phyloP scores from a whole-genome alignment of 2,113 vertebrate species.

The Thunnus maccoyii region DNA sequence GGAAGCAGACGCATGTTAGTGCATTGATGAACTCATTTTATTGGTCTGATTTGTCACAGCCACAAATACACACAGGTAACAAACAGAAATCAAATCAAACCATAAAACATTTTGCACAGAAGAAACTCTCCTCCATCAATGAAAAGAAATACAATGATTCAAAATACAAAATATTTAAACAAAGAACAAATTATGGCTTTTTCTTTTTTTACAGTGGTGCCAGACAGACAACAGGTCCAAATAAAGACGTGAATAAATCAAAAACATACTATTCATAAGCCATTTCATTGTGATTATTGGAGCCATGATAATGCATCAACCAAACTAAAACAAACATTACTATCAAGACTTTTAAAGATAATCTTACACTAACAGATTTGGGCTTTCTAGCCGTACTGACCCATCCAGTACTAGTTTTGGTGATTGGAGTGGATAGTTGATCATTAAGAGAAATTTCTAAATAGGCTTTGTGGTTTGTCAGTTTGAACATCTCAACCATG shows the following conservation, averaged over 20 bases:
- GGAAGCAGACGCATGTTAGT: background rate
- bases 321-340: background rate
- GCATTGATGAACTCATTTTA: slow-evolving; percentile 32
- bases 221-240: slow-evolving; percentile 21
- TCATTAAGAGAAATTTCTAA: too few species aligned
- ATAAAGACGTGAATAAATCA: background rate
- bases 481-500: background rate
- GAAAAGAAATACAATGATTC: slow-evolving; percentile 15
- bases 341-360: background rate
- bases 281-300: background rate
- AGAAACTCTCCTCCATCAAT: background rate
- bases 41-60: slow-evolving; percentile 45
- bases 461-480: background rate
- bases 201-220: slow-evolving; percentile 14
- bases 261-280: background rate
- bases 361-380: background rate
- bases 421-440: background rate
- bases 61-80: slow-evolving; percentile 45
- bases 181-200: slow-evolving; percentile 37
- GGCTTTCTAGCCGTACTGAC: background rate
- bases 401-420: background rate
- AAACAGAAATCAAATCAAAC: slow-evolving; percentile 14
- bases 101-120: background rate
- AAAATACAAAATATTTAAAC: slow-evolving; percentile 23
- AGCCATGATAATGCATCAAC: background rate